Evolutionary conservation across 1,140 invertebrate genomes (phyloP), one percentile per base, ranked within the genome.

Genomic region (Acromyrmex charruanus): DNA sequence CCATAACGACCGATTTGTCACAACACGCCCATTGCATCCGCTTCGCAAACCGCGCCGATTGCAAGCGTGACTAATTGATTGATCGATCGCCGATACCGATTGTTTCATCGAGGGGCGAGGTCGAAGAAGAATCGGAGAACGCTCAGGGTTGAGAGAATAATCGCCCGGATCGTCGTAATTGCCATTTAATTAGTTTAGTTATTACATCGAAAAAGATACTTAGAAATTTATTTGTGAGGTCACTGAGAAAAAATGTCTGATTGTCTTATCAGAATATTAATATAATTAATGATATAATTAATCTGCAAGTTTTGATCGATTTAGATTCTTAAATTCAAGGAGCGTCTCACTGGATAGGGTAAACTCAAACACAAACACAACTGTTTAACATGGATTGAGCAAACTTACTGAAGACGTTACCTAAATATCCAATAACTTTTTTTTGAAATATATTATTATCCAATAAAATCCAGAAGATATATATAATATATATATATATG

Each of bases 1-100:
- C 92, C 91, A 92, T 93, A 93, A 93, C 92, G 85, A 93, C 92
- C 86, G 53, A 85, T 35, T 14, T 87, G 88, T 77, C 91, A 93
- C 91, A 93, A 93, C 92, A 93, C 51, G 66, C 80, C 51, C 77
- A 84, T 85, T 74, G 44, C 68, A 80, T 85, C 53, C 63, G 25
- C 39, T 31, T n/a, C 21, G 72, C 39, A 53, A 89, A 39, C 77
- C 61, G 86, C 63, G 25, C 18, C 21, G 63, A 77, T 77, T 77
- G 72, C 80, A 77, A 55, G 68, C 86, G 82, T 91, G 91, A 82
- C 44, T 44, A 39, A 84, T 74, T 59, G 35, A 82, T 74, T 31
- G 69, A 84, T 72, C 91, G 88, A 89, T 89, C 88, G 87, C 12
- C n/a, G 39, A 71, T 82, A 72, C 58, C 51, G 59, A 89, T 89